Evolutionary conservation across 2,797 vertebrate species (phyloP).

Genomic region (Periparus ater): DNA sequence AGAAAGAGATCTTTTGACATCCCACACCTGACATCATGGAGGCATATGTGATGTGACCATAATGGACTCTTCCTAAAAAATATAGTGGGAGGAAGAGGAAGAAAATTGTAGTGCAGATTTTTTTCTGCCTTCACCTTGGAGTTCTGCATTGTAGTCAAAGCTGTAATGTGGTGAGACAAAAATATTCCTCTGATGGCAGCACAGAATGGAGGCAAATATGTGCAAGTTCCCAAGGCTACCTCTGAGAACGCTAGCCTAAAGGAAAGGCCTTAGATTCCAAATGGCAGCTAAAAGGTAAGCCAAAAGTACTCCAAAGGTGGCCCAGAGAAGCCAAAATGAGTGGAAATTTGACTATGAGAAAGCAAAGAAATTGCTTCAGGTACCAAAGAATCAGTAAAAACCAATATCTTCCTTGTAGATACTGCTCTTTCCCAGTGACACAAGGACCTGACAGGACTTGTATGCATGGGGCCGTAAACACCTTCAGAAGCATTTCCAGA

Average conservation of each 20-base stretch:
- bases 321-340: background rate
- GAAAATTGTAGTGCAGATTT: background rate
- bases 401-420: background rate
- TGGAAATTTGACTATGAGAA: background rate
- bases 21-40: rapidly evolving
- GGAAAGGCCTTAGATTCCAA: background rate
- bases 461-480: rapidly evolving
- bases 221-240: background rate
- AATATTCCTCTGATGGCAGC: background rate
- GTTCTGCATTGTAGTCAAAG: background rate
- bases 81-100: background rate
- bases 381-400: background rate
- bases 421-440: background rate
- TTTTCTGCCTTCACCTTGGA: background rate
- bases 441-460: background rate
- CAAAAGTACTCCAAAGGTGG: background rate
- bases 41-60: background rate
- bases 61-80: background rate
- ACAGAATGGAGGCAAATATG: background rate
- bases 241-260: background rate
- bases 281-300: background rate
- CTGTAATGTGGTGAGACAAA: background rate
- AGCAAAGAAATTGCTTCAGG: background rate
- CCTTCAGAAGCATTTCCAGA: background rate
- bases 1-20: background rate